Evolutionary conservation across 2,888 invertebrate species (phyloP), one percentile per base, ranked within the genome.

Genomic region (Drosophila colorata): DNA sequence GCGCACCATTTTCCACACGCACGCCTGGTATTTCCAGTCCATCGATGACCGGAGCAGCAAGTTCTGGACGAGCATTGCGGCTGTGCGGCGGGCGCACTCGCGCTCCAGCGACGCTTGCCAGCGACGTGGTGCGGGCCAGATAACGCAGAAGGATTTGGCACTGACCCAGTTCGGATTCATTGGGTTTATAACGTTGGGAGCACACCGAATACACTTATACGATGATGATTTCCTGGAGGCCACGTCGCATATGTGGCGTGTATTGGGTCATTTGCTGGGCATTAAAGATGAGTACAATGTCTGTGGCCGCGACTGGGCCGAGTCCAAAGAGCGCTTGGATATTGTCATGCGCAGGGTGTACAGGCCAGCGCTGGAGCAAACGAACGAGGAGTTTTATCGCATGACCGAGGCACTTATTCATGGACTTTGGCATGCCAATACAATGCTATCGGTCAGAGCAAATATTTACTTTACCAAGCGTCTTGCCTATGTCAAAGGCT

Each of bases 81-180:
- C 94, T 23, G 96, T 97, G 0, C 93, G 96, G 46, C 93, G 92
- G 33, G 94, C 95, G 3, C 97, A 97, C 86, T 92, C 95, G 35
- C 93, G 93, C 1, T 95, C 95, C 0, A 95, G 95, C 40, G 92
- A 93, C 18, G 91, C 93, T 0, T 91, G 93, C 11, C 91, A 92
- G 93, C 92, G 93, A 31, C 89, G 88, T 8, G 90, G 92, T 11
- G 92, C 92, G 0, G 94, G 94, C 0, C 92, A 93, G 37, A 95
- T 97, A 35, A 95, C 95, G 0, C 98, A 98, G 90, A 94, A 95
- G 74, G 97, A 98, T 90, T 94, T 98, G 94, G 96, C 96, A 0
- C 90, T 98, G 9, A 97, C 98, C 0, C 97, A 97, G 91, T 97
- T 96, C 89, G 97, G 97, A 3, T 98, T 98, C 90, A 94, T 98